phyloP scores from a whole-genome alignment of 2,888 invertebrate genomes.

The Osedax frankpressi region DNA sequence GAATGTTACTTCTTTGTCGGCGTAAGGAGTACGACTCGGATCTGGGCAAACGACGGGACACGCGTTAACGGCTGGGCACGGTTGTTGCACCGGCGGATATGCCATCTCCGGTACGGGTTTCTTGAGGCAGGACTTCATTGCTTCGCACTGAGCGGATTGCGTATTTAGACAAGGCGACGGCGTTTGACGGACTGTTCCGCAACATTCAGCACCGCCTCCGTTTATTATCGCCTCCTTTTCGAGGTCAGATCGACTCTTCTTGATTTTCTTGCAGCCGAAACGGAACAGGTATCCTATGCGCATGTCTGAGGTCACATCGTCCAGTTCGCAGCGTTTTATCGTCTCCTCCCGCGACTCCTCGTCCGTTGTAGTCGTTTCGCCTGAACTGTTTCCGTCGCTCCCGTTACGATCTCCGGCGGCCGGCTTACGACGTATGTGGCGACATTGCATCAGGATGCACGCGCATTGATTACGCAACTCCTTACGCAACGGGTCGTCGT shows the following conservation, averaged over 20 bases:
- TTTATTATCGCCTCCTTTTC: too few relatives aligned
- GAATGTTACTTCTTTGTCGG: too few relatives aligned
- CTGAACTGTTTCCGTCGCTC: background rate
- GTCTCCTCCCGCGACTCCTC: background rate
- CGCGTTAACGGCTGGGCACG: too few relatives aligned
- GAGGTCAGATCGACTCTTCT: background rate
- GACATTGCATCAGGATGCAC: background rate
- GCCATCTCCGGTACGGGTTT: too few relatives aligned
- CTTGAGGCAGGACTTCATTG: too few relatives aligned
- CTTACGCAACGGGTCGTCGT: background rate
- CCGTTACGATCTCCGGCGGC: background rate
- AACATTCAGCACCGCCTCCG: too few relatives aligned
- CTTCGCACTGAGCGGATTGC: too few relatives aligned
- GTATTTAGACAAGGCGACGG: too few relatives aligned
- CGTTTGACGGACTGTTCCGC: too few relatives aligned
- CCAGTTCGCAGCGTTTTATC: background rate
- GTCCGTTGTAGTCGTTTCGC: background rate
- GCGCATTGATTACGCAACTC: background rate
- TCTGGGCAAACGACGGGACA: too few relatives aligned
- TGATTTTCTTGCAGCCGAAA: background rate
- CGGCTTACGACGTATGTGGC: background rate
- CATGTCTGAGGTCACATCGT: background rate
- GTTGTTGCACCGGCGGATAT: too few relatives aligned
- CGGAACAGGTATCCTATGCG: background rate
- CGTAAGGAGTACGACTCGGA: too few relatives aligned